A percentile compares a stretch with the other conserved stretches of the same genome.
These are phyloP conservation scores for Synergus gifuensis DNA, from an alignment of 2,888 invertebrate genomes.

Conservation along the genomic window DNA sequence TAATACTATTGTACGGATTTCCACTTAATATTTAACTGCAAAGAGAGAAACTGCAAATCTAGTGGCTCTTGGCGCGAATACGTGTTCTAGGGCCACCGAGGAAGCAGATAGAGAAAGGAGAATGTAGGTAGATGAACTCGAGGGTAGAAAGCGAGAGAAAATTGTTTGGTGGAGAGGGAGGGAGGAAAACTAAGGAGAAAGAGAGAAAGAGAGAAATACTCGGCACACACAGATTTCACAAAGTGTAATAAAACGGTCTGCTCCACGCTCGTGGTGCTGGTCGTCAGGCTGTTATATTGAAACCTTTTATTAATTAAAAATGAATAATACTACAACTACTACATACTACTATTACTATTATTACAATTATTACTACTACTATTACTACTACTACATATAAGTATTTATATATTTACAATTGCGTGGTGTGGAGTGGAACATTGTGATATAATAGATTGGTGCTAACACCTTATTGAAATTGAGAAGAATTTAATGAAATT, in stretches of 20 bases:
- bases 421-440: conserved; percentile 78
- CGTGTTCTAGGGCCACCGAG: conserved; percentile 12
- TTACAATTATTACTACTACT: conserved; percentile 56
- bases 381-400: conserved; percentile 70
- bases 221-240: conserved; percentile 66
- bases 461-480: conserved; percentile 78
- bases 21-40: conserved; percentile 39
- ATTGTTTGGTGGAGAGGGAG: conserved; percentile 48
- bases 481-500: conserved; percentile 74
- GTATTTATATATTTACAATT: conserved; percentile 78
- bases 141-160: conserved; percentile 43
- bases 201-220: conserved; percentile 64
- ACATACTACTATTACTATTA: conserved; percentile 60
- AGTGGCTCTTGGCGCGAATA: conserved; percentile 56
- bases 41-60: conserved; percentile 46
- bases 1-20: conserved; percentile 37
- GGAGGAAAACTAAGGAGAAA: conserved; percentile 43
- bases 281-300: conserved; percentile 73
- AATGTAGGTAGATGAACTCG: conserved; percentile 47
- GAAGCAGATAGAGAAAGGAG: conserved; percentile 47
- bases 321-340: conserved; percentile 59
- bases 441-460: conserved; percentile 79
- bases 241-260: conserved; percentile 56
- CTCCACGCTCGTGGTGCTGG: conserved; percentile 58
- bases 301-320: conserved; percentile 67